phyloP scores from a whole-genome alignment of 1,140 invertebrate genomes.

The Mya arenaria region DNA sequence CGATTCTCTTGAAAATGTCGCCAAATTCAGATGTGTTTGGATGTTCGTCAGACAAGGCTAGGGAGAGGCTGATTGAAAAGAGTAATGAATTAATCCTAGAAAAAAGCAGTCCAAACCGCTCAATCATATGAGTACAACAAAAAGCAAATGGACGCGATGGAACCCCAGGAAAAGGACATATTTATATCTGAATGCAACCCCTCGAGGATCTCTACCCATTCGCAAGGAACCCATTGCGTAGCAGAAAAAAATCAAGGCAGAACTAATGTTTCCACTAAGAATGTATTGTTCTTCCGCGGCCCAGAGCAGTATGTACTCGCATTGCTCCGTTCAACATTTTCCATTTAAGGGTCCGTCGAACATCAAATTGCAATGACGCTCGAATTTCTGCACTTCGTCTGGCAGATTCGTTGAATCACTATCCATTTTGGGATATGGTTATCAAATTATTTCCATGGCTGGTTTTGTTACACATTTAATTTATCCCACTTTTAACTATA shows the following conservation, averaged over 20 bases:
- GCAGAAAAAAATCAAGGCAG: too few relatives aligned
- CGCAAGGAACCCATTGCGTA: too few relatives aligned
- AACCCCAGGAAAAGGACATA: too few relatives aligned
- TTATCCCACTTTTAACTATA: too few relatives aligned
- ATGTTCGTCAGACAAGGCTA: background rate
- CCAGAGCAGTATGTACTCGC: background rate
- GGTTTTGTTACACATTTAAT: background rate
- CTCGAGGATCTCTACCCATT: too few relatives aligned
- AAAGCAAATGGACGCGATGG: too few relatives aligned
- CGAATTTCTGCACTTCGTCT: background rate
- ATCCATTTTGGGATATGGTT: background rate
- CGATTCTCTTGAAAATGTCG: conserved; percentile 42
- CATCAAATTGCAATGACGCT: background rate
- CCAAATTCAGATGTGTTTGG: background rate
- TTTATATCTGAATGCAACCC: too few relatives aligned
- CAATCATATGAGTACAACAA: too few relatives aligned
- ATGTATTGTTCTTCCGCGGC: background rate
- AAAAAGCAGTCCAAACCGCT: too few relatives aligned
- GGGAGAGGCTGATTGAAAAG: too few relatives aligned
- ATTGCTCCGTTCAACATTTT: background rate
- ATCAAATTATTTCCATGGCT: background rate
- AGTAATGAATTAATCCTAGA: too few relatives aligned
- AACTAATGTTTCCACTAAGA: background rate
- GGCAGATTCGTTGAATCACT: background rate
- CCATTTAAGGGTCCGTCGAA: background rate